Conservation (phyloP, 1,140 invertebrate species). For the Neomicropteryx cornuta region DNA sequence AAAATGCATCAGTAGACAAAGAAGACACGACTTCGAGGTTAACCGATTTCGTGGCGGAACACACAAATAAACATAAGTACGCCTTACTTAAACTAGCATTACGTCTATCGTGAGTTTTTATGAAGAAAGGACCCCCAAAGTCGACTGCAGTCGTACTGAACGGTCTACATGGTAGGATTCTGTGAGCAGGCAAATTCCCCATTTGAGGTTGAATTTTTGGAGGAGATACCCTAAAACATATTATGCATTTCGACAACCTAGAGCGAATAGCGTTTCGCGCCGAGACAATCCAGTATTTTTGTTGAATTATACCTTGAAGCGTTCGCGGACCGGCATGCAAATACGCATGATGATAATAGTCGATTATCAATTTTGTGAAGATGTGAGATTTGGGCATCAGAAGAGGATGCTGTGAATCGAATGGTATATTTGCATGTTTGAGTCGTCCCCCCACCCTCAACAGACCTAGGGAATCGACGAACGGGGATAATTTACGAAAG, state of each 20-base stretch:
- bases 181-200: conserved; percentile 7
- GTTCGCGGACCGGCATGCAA: conserved; percentile 13
- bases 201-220: conserved; percentile 5
- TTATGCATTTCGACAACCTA: background rate
- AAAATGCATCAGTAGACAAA: conserved; percentile 9
- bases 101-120: conserved; percentile 6
- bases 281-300: conserved; percentile 14
- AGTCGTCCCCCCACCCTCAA: conserved; percentile 17
- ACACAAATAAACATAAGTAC: conserved; percentile 9
- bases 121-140: conserved; percentile 11
- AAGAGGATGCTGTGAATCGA: conserved; percentile 12
- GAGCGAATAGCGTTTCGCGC: conserved; percentile 9
- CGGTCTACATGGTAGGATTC: conserved; percentile 1
- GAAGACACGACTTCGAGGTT: conserved; percentile 11
- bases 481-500: conserved; percentile 9
- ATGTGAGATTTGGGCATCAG: conserved; percentile 11
- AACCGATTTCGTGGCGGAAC: conserved; percentile 5
- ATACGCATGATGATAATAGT: conserved; percentile 12
- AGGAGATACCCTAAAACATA: conserved; percentile 1
- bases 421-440: conserved; percentile 8
- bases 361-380: conserved; percentile 14
- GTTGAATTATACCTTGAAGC: conserved; percentile 10
- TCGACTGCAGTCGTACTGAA: conserved; percentile 8
- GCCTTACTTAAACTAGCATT: conserved; percentile 6
- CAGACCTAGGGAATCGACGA: conserved; percentile 8